Evolutionary conservation across 2,113 vertebrate genomes (phyloP), one percentile per base, ranked within the genome.

Genomic region (Phrynocephalus versicolor): DNA sequence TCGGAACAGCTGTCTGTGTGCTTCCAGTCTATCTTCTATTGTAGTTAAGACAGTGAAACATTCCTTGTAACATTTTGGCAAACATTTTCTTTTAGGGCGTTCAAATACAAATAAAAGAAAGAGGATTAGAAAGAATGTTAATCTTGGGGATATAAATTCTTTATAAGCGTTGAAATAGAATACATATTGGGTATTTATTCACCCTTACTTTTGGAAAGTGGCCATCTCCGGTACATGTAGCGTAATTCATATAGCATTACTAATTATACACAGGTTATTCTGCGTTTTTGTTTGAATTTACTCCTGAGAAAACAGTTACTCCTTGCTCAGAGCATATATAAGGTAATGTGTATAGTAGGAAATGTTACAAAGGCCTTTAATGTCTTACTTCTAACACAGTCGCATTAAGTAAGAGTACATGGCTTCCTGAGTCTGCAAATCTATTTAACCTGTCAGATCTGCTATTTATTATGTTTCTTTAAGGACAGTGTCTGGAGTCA

Each of bases 301-400:
- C n/a, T n/a, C n/a, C n/a, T 13, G 58, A 60, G 60, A 64, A 1
- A 64, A 21, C 16, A 64, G 23, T 64, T 64, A 91, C 93, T 93
- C 88, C 92, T 92, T 94, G 88, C 92, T 91, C 91, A 91, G 88
- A 95, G 90, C 93, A 93, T 88, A 95, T 95, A 89, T 85, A 92
- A 95, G 81, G 88, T 94, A 91, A 91, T 87, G 88, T 86, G 89
- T 86, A 35, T 75, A 85, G 77, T 88, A 79, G 89, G 87, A 91
- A 91, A 92, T 87, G 92, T 74, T 75, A 57, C 87, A 81, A 93
- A 92, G 91, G 91, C 51, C 35, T 83, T 75, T 75, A 89, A 89
- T 0, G 41, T 89, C 85, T 87, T 89, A 88, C 85, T 83, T 89
- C 82, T 93, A 1, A 3, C 81, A 82, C 83, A 89, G 88, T 37